Conservation (phyloP, 2,113 vertebrate genomes). For the Chitala chitala region DNA sequence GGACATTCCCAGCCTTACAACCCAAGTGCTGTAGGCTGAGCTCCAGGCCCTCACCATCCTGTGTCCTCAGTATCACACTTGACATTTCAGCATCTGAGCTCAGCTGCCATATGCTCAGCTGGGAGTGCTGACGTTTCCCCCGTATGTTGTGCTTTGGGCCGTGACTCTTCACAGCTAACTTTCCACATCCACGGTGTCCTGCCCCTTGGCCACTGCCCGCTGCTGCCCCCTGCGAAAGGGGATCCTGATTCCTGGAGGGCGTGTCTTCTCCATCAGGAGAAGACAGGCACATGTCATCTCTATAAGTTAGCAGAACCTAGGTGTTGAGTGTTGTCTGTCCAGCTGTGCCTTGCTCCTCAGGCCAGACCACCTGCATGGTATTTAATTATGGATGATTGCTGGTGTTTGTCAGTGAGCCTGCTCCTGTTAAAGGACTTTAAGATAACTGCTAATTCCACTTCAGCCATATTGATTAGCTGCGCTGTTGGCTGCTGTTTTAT, state of each 20-base stretch:
- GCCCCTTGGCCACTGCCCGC: too few relatives aligned
- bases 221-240: too few relatives aligned
- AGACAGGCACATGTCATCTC: background rate
- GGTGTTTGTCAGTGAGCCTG: constrained; percentile 53
- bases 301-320: background rate
- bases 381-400: constrained; percentile 64
- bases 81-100: too few relatives aligned
- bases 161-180: background rate
- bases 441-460: constrained; percentile 65
- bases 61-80: too few relatives aligned
- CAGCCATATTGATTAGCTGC: constrained; percentile 55
- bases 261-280: too few relatives aligned
- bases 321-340: constrained; percentile 32
- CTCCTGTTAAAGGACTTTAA: constrained; percentile 60
- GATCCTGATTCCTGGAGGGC: too few relatives aligned
- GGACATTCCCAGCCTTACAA: too few relatives aligned
- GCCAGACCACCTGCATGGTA: constrained; percentile 23
- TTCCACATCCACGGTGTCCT: background rate
- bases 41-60: too few relatives aligned
- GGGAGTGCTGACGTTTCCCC: background rate
- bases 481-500: constrained; percentile 56
- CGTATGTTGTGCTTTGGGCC: background rate
- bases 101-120: too few relatives aligned
- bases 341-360: background rate
- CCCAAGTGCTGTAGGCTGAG: too few relatives aligned